Conservation (phyloP, 2,113 vertebrate species). For the Ceuthmochares aereus region DNA sequence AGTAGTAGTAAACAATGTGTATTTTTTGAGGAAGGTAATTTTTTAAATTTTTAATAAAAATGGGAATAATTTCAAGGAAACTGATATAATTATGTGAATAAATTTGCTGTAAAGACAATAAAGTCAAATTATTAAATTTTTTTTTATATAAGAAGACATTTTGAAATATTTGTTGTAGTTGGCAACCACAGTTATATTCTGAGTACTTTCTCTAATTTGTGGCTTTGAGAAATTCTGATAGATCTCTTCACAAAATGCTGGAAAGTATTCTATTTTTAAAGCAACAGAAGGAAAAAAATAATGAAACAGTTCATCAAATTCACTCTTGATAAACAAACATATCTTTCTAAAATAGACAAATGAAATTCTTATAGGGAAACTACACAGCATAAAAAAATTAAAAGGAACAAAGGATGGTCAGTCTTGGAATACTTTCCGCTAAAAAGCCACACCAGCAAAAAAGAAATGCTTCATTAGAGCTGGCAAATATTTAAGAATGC, state of each 20-base stretch:
- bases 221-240: neutral
- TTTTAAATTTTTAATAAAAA: neutral
- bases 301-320: neutral
- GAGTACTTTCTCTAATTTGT: neutral
- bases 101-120: neutral
- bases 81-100: neutral
- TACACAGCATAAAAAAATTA: neutral
- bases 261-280: neutral
- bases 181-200: neutral
- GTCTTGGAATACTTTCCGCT: neutral
- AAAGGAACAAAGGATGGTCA: neutral
- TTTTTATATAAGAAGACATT: neutral
- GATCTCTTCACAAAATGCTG: neutral
- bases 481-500: no score
- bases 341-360: neutral
- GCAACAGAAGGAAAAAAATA: neutral
- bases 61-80: neutral
- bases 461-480: neutral
- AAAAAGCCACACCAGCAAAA: neutral
- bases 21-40: neutral
- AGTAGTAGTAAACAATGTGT: neutral
- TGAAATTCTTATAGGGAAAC: neutral
- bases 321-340: neutral
- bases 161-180: neutral
- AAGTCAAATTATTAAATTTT: neutral